These are phyloP conservation scores for Camarhynchus parvulus DNA, from an alignment of 2,113 vertebrate species.

Conservation along the genomic window DNA sequence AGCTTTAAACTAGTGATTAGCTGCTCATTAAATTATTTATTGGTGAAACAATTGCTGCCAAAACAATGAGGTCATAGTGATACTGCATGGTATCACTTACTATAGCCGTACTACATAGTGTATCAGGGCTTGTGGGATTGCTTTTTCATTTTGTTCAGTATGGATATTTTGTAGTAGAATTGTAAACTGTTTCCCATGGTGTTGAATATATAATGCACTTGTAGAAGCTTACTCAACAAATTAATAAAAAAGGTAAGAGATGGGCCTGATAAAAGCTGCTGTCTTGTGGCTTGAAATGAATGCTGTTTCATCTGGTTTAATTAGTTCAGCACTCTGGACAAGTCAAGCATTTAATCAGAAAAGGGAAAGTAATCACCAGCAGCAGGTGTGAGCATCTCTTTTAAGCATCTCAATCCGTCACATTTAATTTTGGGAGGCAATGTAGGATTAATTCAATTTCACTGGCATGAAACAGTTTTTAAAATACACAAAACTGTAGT, in stretches of 20 bases:
- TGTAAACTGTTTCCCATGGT: background rate
- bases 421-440: background rate
- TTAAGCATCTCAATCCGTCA: background rate
- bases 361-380: background rate
- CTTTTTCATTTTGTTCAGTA: background rate
- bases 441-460: slow-evolving; percentile 9
- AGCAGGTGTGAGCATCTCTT: background rate
- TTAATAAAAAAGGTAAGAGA: background rate
- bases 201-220: background rate
- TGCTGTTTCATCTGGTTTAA: background rate
- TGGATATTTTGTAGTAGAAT: background rate
- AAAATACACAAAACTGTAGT: background rate
- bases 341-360: slow-evolving; percentile 31
- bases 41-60: background rate
- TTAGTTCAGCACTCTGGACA: slow-evolving; percentile 24
- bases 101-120: background rate
- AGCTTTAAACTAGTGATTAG: background rate
- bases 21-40: background rate
- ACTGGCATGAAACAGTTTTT: background rate
- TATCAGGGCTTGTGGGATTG: background rate
- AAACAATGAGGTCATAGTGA: background rate
- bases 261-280: background rate
- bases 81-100: background rate
- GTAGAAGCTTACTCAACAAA: background rate
- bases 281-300: background rate